phyloP scores from a whole-genome alignment of 64 coral and sea anemone genomes.

The Hydrozoanthus tunicans region DNA sequence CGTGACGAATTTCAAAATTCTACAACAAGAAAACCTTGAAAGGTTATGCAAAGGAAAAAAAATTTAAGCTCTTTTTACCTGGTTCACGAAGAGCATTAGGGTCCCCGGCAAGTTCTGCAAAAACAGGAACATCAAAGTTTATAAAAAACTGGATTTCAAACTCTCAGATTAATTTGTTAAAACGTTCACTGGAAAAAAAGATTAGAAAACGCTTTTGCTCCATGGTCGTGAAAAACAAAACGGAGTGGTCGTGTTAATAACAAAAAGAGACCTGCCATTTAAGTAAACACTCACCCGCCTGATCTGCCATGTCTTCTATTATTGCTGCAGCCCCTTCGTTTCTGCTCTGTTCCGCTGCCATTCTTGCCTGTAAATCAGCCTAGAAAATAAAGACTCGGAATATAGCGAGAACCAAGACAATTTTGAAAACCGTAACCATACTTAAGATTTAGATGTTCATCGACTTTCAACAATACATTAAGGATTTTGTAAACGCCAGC shows the following conservation, averaged over 20 bases:
- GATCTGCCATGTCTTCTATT: constrained; percentile 65
- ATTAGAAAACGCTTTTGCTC: too few relatives aligned
- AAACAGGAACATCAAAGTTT: neutral
- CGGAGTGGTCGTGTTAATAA: neutral
- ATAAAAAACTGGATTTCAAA: neutral
- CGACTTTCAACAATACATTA: too few relatives aligned
- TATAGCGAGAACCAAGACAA: neutral
- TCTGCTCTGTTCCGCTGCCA: constrained; percentile 87
- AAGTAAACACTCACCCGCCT: constrained; percentile 46
- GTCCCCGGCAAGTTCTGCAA: constrained; percentile 81
- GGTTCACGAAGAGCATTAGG: constrained; percentile 68
- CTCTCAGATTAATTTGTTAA: too few relatives aligned
- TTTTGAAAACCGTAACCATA: too few relatives aligned
- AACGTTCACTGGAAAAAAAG: too few relatives aligned
- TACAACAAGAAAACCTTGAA: too few relatives aligned
- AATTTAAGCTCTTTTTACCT: constrained; percentile 47
- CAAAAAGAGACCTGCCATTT: neutral
- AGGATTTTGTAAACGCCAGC: too few relatives aligned
- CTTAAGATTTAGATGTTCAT: too few relatives aligned
- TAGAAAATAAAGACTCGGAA: constrained; percentile 8
- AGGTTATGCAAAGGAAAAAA: too few relatives aligned
- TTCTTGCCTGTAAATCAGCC: constrained; percentile 91
- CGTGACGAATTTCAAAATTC: too few relatives aligned
- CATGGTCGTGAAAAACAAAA: too few relatives aligned
- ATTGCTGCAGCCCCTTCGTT: constrained; percentile 65